Evolutionary conservation across 2,888 invertebrate species (phyloP).

Genomic region (Saturnia pavonia): DNA sequence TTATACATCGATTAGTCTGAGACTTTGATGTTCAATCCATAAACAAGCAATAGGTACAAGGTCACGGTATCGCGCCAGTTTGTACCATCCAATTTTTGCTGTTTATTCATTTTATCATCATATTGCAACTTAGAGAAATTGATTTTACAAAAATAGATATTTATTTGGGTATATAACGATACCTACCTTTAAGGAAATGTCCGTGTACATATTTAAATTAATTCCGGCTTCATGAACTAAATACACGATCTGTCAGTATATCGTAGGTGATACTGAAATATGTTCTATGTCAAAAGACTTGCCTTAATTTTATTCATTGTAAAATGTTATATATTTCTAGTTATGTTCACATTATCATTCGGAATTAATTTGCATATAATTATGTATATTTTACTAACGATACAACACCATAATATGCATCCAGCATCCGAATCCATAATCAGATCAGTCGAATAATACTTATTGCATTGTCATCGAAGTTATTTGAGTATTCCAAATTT

Average conservation of each 20-base stretch:
- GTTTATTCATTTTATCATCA: slow-evolving; percentile 50
- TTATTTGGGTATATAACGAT: slow-evolving; percentile 15
- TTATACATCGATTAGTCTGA: slow-evolving; percentile 60
- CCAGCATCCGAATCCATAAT: too few species aligned
- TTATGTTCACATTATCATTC: too few species aligned
- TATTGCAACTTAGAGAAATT: slow-evolving; percentile 30
- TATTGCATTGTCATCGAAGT: too few species aligned
- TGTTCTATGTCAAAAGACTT: too few species aligned
- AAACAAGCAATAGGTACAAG: slow-evolving; percentile 65
- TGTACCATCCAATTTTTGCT: slow-evolving; percentile 69
- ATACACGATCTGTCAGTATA: neutral
- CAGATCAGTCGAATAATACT: too few species aligned
- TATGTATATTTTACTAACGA: too few species aligned
- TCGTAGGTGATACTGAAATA: too few species aligned
- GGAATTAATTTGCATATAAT: too few species aligned
- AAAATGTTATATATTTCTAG: too few species aligned
- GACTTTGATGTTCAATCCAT: slow-evolving; percentile 52
- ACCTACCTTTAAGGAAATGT: neutral
- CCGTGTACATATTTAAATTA: neutral
- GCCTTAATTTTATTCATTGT: too few species aligned
- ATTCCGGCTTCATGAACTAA: neutral
- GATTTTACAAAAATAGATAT: slow-evolving; percentile 39
- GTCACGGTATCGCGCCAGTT: slow-evolving; percentile 75
- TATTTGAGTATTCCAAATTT: too few species aligned
- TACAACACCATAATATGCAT: too few species aligned